Evolutionary conservation across 92 coral and sea anemone genomes (phyloP).

Genomic region (Micromussa lordhowensis): DNA sequence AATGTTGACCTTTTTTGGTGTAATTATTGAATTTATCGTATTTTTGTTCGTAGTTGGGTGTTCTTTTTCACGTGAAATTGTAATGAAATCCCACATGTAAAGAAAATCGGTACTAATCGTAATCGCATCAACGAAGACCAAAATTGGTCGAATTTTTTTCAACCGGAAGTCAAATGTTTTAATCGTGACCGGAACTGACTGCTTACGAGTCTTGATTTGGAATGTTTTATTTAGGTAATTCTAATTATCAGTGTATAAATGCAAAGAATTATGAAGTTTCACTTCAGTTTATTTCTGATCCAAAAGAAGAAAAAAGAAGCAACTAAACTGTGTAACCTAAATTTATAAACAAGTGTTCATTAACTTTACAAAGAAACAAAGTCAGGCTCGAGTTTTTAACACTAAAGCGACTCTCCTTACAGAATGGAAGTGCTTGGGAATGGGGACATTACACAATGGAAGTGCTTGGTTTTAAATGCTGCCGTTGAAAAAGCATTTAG

Average conservation of each 20-base stretch:
- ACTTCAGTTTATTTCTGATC: not conserved
- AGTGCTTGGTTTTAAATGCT: not conserved
- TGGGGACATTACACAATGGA: not conserved
- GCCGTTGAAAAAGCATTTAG: not conserved
- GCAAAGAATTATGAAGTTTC: not conserved
- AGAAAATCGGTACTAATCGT: too few species aligned
- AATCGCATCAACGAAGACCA: not conserved
- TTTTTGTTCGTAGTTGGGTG: too few species aligned
- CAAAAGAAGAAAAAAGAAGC: not conserved
- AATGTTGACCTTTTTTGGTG: too few species aligned
- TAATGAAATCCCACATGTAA: not conserved
- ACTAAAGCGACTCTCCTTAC: not conserved
- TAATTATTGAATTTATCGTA: too few species aligned
- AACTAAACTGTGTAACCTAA: not conserved
- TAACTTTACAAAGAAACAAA: too few species aligned
- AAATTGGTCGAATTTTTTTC: conserved; percentile 1
- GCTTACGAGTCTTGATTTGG: conserved; percentile 9
- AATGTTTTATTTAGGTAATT: not conserved
- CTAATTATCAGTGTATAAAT: not conserved
- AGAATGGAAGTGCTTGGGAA: not conserved
- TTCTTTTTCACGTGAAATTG: not conserved
- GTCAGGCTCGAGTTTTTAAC: too few species aligned
- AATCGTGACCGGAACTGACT: conserved; percentile 25
- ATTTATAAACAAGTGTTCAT: too few species aligned
- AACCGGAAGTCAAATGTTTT: conserved; percentile 11